Evolutionary conservation across 2,888 invertebrate genomes (phyloP), one percentile per base, ranked within the genome.

Genomic region (Timema cristinae): DNA sequence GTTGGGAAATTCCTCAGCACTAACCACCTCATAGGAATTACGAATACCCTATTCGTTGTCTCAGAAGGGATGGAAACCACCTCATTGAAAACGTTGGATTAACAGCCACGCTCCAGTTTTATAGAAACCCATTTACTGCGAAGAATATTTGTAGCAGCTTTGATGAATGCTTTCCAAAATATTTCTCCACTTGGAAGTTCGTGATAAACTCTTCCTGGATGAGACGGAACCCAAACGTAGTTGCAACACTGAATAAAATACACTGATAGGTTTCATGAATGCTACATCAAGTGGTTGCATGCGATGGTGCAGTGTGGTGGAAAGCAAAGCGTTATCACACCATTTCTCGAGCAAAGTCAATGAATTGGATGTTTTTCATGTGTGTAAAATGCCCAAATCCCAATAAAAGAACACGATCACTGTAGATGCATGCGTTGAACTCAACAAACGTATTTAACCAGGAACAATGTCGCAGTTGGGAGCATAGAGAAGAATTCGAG

Each of bases 391-490:
- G 63, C 6, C 63, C 32, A 9, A n/a, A n/a, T n/a, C 32, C 32
- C 11, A 76, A 61, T 10, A 76, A n/a, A 9, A 79, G 73, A 47
- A 79, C 76, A 59, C 76, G 78, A 67, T 77, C 68, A 48, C 75
- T 67, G 67, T 59, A 59, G 76, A 72, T 5, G 78, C 78, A 11
- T 78, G 78, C 15, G 78, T n/a, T 72, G 47, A 72, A 68, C 2
- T 74, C 63, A 56, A 77, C 70, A 68, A 79, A 79, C 75, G 80
- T 79, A 49, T 76, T 66, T 63, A 81, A 76, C 79, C 80, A 81
- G 10, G 9, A 11, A 32, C 4, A 32, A 32, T n/a, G 32, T 32
- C 4, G 32, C 32, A 32, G 32, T 32, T 32, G n/a, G n/a, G 32
- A 32, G 32, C 32, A 32, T 32, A 32, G 32, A 32, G 32, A 32